Conservation (phyloP, 2,113 vertebrate species). For the Dasyprocta punctata region DNA sequence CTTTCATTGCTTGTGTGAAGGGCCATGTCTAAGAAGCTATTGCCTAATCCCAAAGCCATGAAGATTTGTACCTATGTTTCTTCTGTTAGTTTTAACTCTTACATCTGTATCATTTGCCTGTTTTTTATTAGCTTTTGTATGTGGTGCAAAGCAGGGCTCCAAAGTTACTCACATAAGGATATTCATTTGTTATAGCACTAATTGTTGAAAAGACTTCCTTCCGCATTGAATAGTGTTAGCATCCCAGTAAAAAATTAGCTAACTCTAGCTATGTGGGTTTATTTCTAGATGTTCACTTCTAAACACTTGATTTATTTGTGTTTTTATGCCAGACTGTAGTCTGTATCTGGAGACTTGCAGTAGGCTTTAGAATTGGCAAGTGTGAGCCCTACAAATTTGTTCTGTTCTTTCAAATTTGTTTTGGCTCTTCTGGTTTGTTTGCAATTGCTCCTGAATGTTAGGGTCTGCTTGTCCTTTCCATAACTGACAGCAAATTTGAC, state of each 20-base stretch:
- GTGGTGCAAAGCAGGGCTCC: neutral
- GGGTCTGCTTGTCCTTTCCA: neutral
- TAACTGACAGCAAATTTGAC: neutral
- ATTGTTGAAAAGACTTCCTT: neutral
- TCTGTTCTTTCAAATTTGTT: neutral
- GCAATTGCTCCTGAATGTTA: conserved; percentile 11
- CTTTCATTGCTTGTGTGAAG: neutral
- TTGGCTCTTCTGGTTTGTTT: neutral
- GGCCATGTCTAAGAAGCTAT: neutral
- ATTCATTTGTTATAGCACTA: neutral
- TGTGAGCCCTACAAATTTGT: neutral
- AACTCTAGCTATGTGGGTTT: neutral
- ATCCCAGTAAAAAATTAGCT: neutral
- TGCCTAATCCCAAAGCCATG: neutral
- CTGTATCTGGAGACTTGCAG: neutral
- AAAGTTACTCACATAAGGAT: neutral
- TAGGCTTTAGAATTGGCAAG: neutral
- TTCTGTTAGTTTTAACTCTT: conserved; percentile 3
- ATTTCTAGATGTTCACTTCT: conserved; percentile 1
- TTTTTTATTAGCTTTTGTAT: conserved; percentile 9
- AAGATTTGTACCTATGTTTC: neutral
- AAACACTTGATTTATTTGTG: neutral
- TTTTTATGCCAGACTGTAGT: neutral
- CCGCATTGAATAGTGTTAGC: conserved; percentile 5
- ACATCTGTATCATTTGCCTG: neutral